A percentile compares a stretch with the other conserved stretches of the same genome.
Conservation (phyloP, 2,888 invertebrate genomes). For the Acanthopleura granulata region DNA sequence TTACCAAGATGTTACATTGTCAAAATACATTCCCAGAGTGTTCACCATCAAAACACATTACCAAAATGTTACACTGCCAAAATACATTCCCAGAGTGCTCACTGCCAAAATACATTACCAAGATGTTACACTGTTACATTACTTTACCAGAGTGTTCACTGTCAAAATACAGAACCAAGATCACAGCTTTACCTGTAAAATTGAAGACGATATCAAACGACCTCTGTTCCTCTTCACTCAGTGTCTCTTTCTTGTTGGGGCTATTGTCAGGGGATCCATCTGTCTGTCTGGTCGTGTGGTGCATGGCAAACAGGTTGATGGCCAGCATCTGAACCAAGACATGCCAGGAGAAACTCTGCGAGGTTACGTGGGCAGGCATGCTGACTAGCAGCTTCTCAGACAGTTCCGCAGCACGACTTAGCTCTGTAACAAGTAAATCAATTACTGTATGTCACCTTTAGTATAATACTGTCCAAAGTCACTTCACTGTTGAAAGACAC, state of each 20-base stretch:
- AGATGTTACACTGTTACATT: no score
- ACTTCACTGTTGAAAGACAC: no score
- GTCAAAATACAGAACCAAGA: no score
- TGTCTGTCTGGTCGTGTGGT: slow-evolving; percentile 48
- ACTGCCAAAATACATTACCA: no score
- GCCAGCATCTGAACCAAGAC: slow-evolving; percentile 84
- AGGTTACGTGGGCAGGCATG: slow-evolving; percentile 82
- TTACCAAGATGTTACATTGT: no score
- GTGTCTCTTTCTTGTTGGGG: slow-evolving; percentile 35
- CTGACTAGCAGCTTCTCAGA: slow-evolving; percentile 79
- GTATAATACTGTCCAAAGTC: no score
- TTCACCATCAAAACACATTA: no score
- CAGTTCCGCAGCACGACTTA: slow-evolving; percentile 76
- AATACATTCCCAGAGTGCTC: no score
- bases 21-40: no score
- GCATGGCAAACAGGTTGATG: slow-evolving; percentile 81
- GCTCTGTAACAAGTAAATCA: slow-evolving; percentile 61
- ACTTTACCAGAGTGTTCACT: no score
- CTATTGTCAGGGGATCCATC: slow-evolving; percentile 27
- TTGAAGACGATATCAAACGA: slow-evolving; percentile 76
- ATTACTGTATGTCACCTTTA: no score
- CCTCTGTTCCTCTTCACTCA: slow-evolving; percentile 75
- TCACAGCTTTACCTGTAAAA: slow-evolving; percentile 77
- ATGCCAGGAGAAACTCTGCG: slow-evolving; percentile 82
- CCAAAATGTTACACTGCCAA: no score